Base-by-base conservation (phyloP, 2,797 vertebrate species). In the Chrosomus eos region DNA sequence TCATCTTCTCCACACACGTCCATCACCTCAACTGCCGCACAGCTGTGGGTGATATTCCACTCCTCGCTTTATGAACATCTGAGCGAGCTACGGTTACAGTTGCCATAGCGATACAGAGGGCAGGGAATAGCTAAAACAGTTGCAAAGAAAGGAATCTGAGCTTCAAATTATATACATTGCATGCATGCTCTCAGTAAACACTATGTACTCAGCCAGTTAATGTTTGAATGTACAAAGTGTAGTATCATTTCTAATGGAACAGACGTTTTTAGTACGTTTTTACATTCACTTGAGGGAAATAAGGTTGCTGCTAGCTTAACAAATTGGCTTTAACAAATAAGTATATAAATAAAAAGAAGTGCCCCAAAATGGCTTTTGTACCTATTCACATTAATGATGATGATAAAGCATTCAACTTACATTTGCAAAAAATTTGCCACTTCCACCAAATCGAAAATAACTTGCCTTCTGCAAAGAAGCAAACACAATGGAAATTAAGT, bases 101-200 rank as follows among this genome's bases (percentile, higher is more conserved):
- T 95, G 91, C 93, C 89, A 94, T 94, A 88, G 94, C 91, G 89
- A 95, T 89, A 13, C 21, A 82, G 90, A 90, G 89, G 88, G 48
- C 80, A 89, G 90, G 88, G 91, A 87, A 92, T 72, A 87, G 87
- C 67, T 86, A 84, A 89, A 92, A 89, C 51, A 84, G 84, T 67
- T 66, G 21, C 89, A 87, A 23, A 76, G 88, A 91, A 91, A 91
- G 86, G 92, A 88, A 89, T 92, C 58, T 87, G 26, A 36, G 43
- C 26, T 26, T 80, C 19, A 66, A 51, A 33, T 67, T 5, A 80
- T 33, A 23, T 48, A 43, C 36, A 62, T 1, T 40, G 3, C 36
- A 60, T 62, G 55, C 26, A 28, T 76, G 45, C 45, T 43, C 45
- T 38, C 16, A 31, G 77, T 33, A 48, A 21, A 55, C 7, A 45